Percentiles rank a stretch among this genome's conserved stretches.
phyloP scores from a whole-genome alignment of 2,888 invertebrate species.

The Podabrus alpinus region DNA sequence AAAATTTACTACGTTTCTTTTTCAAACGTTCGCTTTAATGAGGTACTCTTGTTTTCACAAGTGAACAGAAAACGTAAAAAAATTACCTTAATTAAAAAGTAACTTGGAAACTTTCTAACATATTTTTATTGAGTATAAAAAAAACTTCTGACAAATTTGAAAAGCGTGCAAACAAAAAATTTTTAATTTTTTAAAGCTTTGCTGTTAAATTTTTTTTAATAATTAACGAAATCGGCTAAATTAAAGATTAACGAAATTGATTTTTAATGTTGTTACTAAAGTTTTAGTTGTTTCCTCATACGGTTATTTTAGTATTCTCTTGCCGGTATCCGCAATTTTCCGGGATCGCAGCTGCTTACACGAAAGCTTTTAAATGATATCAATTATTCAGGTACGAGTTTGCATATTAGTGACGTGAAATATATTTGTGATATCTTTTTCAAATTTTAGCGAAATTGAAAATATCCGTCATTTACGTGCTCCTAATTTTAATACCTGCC shows the following conservation, averaged over 20 bases:
- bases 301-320: constrained; percentile 11
- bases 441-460: constrained; percentile 34
- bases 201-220: not conserved
- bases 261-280: not conserved
- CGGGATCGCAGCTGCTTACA: constrained; percentile 30
- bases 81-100: not conserved
- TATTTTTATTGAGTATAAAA: not conserved
- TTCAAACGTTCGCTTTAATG: not conserved
- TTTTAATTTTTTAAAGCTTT: not conserved
- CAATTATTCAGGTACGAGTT: constrained; percentile 39
- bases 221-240: not conserved
- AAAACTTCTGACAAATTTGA: not conserved
- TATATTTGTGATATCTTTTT: constrained; percentile 28
- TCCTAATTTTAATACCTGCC: constrained; percentile 1
- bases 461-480: constrained; percentile 28
- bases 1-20: not conserved
- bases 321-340: constrained; percentile 13
- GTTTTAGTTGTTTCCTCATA: not conserved
- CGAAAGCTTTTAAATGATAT: constrained; percentile 40
- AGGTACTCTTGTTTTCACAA: not conserved
- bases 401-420: constrained; percentile 36
- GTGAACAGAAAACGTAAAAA: not conserved
- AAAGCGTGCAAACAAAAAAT: not conserved
- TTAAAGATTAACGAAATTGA: not conserved
- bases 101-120: not conserved